Base-by-base conservation (phyloP, 2,797 vertebrate genomes). In the Mormyrus hasselquistii region DNA sequence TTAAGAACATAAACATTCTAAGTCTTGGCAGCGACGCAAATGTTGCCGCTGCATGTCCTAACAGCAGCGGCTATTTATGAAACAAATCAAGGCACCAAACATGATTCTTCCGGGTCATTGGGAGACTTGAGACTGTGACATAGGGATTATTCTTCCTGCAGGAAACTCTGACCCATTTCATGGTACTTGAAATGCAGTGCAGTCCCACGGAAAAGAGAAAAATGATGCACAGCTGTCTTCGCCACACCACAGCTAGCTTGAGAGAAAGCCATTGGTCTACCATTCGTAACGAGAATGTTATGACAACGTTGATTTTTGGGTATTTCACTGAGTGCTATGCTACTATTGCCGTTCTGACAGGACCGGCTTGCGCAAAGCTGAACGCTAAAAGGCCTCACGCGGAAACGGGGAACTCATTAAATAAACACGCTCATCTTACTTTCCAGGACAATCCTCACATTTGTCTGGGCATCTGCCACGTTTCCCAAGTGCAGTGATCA, bases 71-170 rank as follows among this genome's bases (percentile, higher is more conserved):
- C 73, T 82, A 52, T 83, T 52, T 79, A 47, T 44, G 41, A 73
- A 73, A 34, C 41, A 79, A 79, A 14, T 19, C 73, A 86, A 89
- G 79, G 55, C 83, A 83, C 59, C 88, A 86, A 55, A 89, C 50
- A 41, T 79, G 25, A 34, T 8, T 88, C 12, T 57, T 41, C 25
- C 29, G 25, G 83, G 83, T 25, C 41, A 41, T 84, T 52, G 79
- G 22, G 57, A 86, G 44, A 52, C 41, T 38, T 49, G 57, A 53
- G 83, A 83, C 52, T n/a, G 5, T 47, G 38, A 44, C 29, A 47
- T 84, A 29, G 47, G 38, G 38, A 19, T 79, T n/a, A 79, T 41
- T 44, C 73, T 79, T 41, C 73, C 73, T 79, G 16, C 73, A 79
- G 44, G 38, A 44, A 44, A 79, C 73, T 79, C 41, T 41, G 38